A percentile compares a stretch with the other conserved stretches of the same genome.
Conservation (phyloP, 2,888 invertebrate genomes). For the Apomyelois bistriatella region DNA sequence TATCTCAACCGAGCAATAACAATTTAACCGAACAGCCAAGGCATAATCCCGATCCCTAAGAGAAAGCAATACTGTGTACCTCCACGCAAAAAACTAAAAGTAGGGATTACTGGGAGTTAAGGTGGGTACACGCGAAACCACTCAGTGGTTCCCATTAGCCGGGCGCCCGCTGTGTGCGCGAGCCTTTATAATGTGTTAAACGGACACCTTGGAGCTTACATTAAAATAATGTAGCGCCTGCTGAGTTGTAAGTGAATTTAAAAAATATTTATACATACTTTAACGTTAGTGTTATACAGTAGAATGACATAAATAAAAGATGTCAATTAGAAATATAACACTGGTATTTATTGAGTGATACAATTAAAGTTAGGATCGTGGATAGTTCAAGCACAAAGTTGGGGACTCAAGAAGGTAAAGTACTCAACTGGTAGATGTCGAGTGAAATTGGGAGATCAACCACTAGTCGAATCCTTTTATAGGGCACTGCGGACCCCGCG, state of each 20-base stretch:
- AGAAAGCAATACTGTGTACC: slow-evolving; percentile 58
- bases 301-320: too few species aligned
- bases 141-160: slow-evolving; percentile 58
- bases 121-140: slow-evolving; percentile 70
- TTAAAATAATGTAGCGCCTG: background rate
- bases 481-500: too few species aligned
- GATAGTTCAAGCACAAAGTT: too few species aligned
- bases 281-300: too few species aligned
- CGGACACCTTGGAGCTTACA: slow-evolving; percentile 14
- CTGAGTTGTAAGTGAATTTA: background rate
- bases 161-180: slow-evolving; percentile 26
- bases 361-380: too few species aligned
- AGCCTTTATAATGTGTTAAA: slow-evolving; percentile 21
- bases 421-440: too few species aligned
- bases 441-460: too few species aligned
- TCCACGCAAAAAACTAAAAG: slow-evolving; percentile 64
- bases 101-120: slow-evolving; percentile 48
- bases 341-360: too few species aligned
- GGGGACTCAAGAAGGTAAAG: too few species aligned
- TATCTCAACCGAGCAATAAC: background rate
- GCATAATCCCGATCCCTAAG: slow-evolving; percentile 41
- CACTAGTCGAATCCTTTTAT: too few species aligned
- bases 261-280: too few species aligned
- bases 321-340: too few species aligned
- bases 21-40: background rate